Conservation (phyloP, 2,797 vertebrate species). For the Salmo trutta region DNA sequence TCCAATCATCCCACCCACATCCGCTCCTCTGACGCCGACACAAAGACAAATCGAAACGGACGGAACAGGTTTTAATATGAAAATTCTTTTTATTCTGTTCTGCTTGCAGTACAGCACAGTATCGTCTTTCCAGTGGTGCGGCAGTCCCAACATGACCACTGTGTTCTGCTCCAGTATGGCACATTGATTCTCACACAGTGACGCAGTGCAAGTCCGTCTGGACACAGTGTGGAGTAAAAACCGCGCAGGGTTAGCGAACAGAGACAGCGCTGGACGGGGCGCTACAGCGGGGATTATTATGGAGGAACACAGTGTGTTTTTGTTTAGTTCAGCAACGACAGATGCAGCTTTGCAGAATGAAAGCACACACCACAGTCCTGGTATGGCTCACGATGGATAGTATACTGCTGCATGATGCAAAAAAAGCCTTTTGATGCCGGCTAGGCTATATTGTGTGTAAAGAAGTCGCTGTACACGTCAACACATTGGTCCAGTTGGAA, state of each 20-base stretch:
- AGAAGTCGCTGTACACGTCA: constrained; percentile 22
- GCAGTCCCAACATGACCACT: constrained; percentile 31
- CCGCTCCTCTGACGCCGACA: neutral
- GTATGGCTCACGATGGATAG: neutral
- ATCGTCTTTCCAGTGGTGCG: constrained; percentile 68
- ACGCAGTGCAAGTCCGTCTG: constrained; percentile 41
- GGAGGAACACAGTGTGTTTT: constrained; percentile 48
- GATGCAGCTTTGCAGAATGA: constrained; percentile 60
- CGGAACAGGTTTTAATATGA: constrained; percentile 68
- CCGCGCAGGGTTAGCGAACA: constrained; percentile 29
- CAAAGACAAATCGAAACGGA: constrained; percentile 16
- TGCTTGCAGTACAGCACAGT: constrained; percentile 73
- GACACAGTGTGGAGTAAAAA: neutral
- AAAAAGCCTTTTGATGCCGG: constrained; percentile 38
- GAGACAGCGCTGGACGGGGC: constrained; percentile 19
- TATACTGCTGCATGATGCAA: constrained; percentile 46
- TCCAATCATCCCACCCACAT: neutral
- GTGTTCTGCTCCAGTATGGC: constrained; percentile 48
- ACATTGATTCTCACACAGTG: constrained; percentile 50
- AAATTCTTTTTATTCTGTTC: constrained; percentile 75
- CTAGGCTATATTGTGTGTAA: constrained; percentile 11
- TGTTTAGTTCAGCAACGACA: constrained; percentile 52
- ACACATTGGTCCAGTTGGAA: constrained; percentile 29
- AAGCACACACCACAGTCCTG: constrained; percentile 52
- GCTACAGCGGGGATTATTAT: constrained; percentile 38